Evolutionary conservation across 2,888 invertebrate genomes (phyloP), one percentile per base, ranked within the genome.

Genomic region (Eupithecia subfuscata): DNA sequence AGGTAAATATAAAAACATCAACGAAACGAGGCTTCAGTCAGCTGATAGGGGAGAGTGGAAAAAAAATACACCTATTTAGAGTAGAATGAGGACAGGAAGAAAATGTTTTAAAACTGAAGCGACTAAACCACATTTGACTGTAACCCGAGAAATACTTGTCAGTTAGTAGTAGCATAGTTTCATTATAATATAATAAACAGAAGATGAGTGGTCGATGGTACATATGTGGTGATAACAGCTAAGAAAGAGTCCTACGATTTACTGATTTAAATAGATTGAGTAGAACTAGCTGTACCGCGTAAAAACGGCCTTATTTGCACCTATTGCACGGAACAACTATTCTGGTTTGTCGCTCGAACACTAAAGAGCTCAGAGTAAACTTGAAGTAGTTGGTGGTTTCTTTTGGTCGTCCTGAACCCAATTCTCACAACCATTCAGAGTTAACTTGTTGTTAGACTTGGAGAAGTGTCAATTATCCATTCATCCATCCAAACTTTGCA

Each of bases 1-100:
- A 96, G 87, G 93, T 95, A n/a, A 95, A 14, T 45, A 34, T 63
- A 16, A 16, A 16, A 48, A 8, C 48, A 48, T 18, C 48, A n/a
- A 9, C 48, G 18, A 8, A 18, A 18, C 48, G 18, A 18, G 8
- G 48, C 18, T n/a, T 48, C 12, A 45, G 45, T 45, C 16, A 16
- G 16, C 16, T 45, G 45, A 48, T 48, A n/a, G n/a, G n/a, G n/a
- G 48, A 52, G 52, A 52, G 9, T 18, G 9, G 48, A 52, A 52
- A 3, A n/a, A n/a, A 52, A 52, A n/a, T n/a, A 9, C 6, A 52
- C 52, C n/a, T 52, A 8, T 52, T 52, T 52, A 52, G 52, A 48
- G 7, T 48, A 18, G 48, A 48, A 52, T 52, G 9, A 52, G 52
- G n/a, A n/a, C 52, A 52, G 9, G 3, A 6, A n/a, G 9, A 52